Conservation (phyloP, 1,140 invertebrate genomes). For the Pseudomyrmex flavicornis region DNA sequence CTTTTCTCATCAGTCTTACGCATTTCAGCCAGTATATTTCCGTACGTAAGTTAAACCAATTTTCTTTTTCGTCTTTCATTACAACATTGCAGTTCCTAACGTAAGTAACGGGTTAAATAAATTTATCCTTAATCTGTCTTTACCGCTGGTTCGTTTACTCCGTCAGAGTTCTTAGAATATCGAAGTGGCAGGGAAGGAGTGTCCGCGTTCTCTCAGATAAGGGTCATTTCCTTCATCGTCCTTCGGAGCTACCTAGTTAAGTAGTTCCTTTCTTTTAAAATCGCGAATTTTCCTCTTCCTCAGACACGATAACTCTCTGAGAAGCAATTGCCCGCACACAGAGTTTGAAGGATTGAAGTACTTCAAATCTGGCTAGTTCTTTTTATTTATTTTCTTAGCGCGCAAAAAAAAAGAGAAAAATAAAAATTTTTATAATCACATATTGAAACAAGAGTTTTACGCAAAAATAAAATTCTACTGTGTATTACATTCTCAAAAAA, state of each 20-base stretch:
- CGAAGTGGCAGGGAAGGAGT: constrained; percentile 28
- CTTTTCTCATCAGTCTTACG: not conserved
- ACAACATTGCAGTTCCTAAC: constrained; percentile 40
- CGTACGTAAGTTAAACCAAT: not conserved
- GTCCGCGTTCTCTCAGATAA: constrained; percentile 17
- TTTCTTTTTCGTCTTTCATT: constrained; percentile 24
- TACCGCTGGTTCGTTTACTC: constrained; percentile 36
- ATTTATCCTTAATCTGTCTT: constrained; percentile 58
- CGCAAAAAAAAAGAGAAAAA: not conserved
- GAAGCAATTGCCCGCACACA: constrained; percentile 52
- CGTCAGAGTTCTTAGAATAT: constrained; percentile 7
- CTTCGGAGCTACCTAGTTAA: constrained; percentile 54
- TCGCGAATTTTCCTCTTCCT: constrained; percentile 60
- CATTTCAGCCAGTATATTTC: not conserved
- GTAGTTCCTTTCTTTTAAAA: constrained; percentile 63
- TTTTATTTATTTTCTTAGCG: constrained; percentile 10
- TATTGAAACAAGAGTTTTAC: no score
- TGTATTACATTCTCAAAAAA: not conserved
- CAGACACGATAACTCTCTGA: constrained; percentile 31
- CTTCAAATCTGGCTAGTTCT: constrained; percentile 11
- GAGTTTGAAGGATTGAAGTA: constrained; percentile 50
- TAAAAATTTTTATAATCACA: not conserved
- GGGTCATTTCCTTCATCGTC: constrained; percentile 51
- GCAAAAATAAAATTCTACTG: no score
- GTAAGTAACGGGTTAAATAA: constrained; percentile 40